phyloP scores from a whole-genome alignment of 2,797 vertebrate species.

The Orestias chungarensis region DNA sequence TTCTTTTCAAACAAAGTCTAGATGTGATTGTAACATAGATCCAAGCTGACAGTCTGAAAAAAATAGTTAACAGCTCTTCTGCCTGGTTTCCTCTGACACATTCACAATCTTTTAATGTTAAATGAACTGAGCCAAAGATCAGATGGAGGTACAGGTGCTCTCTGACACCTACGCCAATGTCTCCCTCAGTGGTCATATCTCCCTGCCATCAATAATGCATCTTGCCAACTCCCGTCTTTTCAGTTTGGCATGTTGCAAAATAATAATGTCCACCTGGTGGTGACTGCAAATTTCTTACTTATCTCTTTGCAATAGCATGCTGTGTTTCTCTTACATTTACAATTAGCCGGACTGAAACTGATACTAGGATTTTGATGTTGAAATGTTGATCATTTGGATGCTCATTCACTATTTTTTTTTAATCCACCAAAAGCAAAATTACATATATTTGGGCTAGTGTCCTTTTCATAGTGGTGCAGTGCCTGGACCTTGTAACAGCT shows the following conservation, averaged over 20 bases:
- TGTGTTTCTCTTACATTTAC: slow-evolving; percentile 16
- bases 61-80: slow-evolving; percentile 68
- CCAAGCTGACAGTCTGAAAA: slow-evolving; percentile 72
- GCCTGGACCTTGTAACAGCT: not conserved
- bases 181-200: slow-evolving; percentile 41
- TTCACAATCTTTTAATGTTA: slow-evolving; percentile 67
- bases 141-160: slow-evolving; percentile 60
- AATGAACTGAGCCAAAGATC: slow-evolving; percentile 67
- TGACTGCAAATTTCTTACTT: slow-evolving; percentile 13
- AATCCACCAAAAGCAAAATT: not conserved
- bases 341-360: slow-evolving; percentile 4
- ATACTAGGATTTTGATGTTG: not conserved
- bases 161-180: slow-evolving; percentile 48
- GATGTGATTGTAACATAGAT: slow-evolving; percentile 63
- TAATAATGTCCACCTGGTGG: slow-evolving; percentile 49
- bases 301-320: slow-evolving; percentile 11
- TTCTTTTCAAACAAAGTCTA: slow-evolving; percentile 37
- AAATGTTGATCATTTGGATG: not conserved
- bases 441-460: not conserved
- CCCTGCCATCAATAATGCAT: slow-evolving; percentile 42
- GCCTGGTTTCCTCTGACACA: slow-evolving; percentile 65
- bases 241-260: slow-evolving; percentile 42
- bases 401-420: not conserved
- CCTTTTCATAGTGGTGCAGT: not conserved
- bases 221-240: slow-evolving; percentile 24